Evolutionary conservation across 1,140 invertebrate genomes (phyloP), one percentile per base, ranked within the genome.

Genomic region (Elymnias hypermnestra): DNA sequence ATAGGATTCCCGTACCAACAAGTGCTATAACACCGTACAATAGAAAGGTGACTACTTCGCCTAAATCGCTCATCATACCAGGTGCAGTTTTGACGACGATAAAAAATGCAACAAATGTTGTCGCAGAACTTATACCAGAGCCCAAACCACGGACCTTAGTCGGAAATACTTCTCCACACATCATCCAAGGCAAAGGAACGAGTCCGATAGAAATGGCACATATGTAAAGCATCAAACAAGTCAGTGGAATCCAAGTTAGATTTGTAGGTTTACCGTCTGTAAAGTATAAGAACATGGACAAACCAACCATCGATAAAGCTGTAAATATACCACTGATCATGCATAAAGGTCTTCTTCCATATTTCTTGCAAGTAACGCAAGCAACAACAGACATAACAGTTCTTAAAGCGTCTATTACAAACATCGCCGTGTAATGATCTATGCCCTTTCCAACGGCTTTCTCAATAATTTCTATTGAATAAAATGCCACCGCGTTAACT

Each of bases 401-500:
- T 53, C 93, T 89, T 19, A 93, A 87, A n/a, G 85, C 63, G 57
- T 94, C 93, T 31, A 95, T 85, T 2, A 92, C 74, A 6, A 93
- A 78, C 52, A 91, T 91, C 0, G 88, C 89, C 15, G 89, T 44
- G 47, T 91, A 90, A 21, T 89, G 88, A 55, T 93, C 71, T 40
- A 87, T 61, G 0, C 88, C 72, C 10, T 75, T 72, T 2, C 83
- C 87, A 1, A 90, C 68, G 2, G 89, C 82, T 21, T 89, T 84
- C 39, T 87, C 78, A 61, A 89, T 88, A 52, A 91, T 91, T 19
- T 88, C 82, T 10, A 93, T 91, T 0, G 92, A 90, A 66, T 94
- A 94, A 71, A 93, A 94, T 29, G 90, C 90, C 1, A 94, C 86
- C 0, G 91, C 91, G 64, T 94, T 92, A 0, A 90, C 83, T 0